phyloP scores from a whole-genome alignment of 2,888 invertebrate species.

The Nephrotoma appendiculata region DNA sequence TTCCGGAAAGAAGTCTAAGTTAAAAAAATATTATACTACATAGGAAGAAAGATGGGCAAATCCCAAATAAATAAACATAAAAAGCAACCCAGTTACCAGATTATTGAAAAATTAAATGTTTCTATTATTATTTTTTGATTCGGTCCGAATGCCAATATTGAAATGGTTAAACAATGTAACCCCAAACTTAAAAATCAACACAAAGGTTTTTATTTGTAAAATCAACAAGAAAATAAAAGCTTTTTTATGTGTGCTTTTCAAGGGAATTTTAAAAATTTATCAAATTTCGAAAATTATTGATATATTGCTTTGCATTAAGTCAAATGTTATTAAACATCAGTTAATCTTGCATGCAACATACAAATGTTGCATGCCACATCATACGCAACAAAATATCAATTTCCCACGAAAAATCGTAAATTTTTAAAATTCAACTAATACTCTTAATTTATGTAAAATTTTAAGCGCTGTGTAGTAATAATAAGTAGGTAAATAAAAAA shows the following conservation, averaged over 20 bases:
- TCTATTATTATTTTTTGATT: not conserved
- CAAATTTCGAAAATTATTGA: not conserved
- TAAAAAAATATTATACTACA: slow-evolving; percentile 6
- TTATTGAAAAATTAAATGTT: not conserved
- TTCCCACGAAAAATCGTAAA: not conserved
- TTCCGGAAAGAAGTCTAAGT: not conserved
- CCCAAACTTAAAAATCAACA: not conserved
- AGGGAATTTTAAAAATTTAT: not conserved
- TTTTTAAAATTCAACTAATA: not conserved
- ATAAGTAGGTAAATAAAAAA: not conserved
- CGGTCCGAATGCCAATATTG: not conserved
- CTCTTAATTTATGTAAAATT: not conserved
- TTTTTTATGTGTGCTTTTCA: not conserved
- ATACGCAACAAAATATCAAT: not conserved
- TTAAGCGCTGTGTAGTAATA: not conserved
- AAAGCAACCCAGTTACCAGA: not conserved
- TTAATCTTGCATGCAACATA: not conserved
- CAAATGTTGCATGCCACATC: not conserved
- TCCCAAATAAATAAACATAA: not conserved
- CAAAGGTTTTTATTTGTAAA: not conserved
- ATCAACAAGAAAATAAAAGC: not conserved
- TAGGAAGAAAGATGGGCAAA: not conserved
- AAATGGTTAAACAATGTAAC: not conserved
- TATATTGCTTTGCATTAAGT: not conserved
- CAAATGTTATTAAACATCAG: not conserved